phyloP scores from a whole-genome alignment of 2,797 vertebrate species.

The Remorina albescens region DNA sequence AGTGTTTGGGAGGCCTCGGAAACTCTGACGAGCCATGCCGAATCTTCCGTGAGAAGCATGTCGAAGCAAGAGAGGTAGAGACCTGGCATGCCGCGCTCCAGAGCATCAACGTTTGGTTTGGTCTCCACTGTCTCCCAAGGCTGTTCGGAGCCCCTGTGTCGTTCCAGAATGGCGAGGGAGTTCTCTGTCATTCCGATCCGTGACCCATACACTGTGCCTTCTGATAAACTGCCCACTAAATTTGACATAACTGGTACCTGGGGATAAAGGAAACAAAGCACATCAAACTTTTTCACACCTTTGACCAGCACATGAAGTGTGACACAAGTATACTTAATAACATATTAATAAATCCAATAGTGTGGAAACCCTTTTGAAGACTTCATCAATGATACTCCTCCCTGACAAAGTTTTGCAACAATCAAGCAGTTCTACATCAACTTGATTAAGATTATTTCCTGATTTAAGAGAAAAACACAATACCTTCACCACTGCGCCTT shows the following conservation, averaged over 20 bases:
- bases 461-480: conserved; percentile 6
- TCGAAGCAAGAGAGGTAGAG: conserved; percentile 94
- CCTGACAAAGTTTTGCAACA: not conserved
- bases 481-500: conserved; percentile 47
- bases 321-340: not conserved
- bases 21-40: conserved; percentile 87
- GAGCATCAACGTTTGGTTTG: conserved; percentile 81
- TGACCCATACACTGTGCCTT: conserved; percentile 71
- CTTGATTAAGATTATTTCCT: not conserved
- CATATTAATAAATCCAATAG: too few relatives aligned
- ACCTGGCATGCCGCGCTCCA: conserved; percentile 86
- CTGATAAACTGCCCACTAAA: conserved; percentile 82
- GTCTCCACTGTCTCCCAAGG: conserved; percentile 85
- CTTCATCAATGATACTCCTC: not conserved
- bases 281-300: conserved; percentile 4
- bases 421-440: not conserved
- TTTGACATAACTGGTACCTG: conserved; percentile 89
- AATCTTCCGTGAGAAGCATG: conserved; percentile 90
- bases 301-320: not conserved
- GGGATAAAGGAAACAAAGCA: conserved; percentile 23
- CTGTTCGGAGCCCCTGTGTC: conserved; percentile 67
- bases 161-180: conserved; percentile 82
- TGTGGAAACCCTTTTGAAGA: too few relatives aligned
- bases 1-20: conserved; percentile 68
- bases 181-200: conserved; percentile 82